Conservation (phyloP, 1,140 invertebrate genomes). For the Bombus huntii region DNA sequence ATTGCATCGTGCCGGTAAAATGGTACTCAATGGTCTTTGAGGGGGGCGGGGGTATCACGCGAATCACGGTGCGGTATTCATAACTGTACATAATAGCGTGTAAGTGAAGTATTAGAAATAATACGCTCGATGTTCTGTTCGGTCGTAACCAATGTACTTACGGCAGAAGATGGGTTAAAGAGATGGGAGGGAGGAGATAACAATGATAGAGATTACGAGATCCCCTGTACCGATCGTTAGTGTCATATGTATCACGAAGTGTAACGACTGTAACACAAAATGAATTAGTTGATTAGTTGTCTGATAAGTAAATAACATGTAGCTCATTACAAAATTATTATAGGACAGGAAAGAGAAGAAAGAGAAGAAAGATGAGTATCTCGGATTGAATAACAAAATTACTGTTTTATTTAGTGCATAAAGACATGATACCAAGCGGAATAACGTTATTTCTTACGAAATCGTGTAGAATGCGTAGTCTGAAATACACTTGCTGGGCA, state of each 20-base stretch:
- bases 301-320: conserved; percentile 33
- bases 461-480: conserved; percentile 51
- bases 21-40: conserved; percentile 44
- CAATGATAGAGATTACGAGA: conserved; percentile 15
- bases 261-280: not conserved
- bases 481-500: conserved; percentile 48
- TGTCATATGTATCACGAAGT: conserved; percentile 2
- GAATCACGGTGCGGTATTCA: conserved; percentile 58
- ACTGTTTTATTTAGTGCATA: conserved; percentile 58
- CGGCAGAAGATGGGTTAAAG: conserved; percentile 36
- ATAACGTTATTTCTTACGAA: conserved; percentile 61
- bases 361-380: conserved; percentile 52
- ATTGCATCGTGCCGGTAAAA: conserved; percentile 51
- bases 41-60: conserved; percentile 6
- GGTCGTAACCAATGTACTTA: conserved; percentile 68
- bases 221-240: conserved; percentile 15
- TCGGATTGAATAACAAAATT: conserved; percentile 43
- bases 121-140: conserved; percentile 63
- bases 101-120: conserved; percentile 62
- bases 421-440: conserved; percentile 28
- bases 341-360: conserved; percentile 37
- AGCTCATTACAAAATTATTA: conserved; percentile 24
- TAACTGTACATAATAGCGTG: conserved; percentile 69
- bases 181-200: conserved; percentile 29
- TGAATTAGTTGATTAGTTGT: conserved; percentile 35